Conservation (phyloP, 1,140 invertebrate species). For the Caenorhabditis inopinata region DNA sequence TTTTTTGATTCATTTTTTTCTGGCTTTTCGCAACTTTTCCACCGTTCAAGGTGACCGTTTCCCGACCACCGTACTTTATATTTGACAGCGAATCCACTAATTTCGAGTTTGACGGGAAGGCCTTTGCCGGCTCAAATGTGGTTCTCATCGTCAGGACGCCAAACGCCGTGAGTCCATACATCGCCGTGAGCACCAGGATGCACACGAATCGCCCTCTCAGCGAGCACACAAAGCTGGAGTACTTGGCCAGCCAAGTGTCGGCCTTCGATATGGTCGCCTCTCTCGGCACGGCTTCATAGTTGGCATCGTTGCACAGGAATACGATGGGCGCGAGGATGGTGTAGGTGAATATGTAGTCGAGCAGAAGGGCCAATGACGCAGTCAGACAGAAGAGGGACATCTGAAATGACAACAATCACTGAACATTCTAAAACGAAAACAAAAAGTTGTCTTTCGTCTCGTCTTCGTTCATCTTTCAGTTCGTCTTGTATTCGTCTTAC, state of each 20-base stretch:
- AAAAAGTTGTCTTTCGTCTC: no score
- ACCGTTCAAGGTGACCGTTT: no score
- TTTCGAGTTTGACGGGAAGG: constrained; percentile 63
- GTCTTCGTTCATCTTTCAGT: no score
- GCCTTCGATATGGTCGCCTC: background rate
- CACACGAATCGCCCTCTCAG: constrained; percentile 47
- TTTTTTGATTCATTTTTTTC: background rate
- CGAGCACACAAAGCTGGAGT: constrained; percentile 57
- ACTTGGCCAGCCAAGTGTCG: background rate
- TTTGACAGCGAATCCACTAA: constrained; percentile 54
- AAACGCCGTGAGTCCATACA: constrained; percentile 54
- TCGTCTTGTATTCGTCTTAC: no score
- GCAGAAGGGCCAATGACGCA: constrained; percentile 61
- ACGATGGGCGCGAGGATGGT: constrained; percentile 56
- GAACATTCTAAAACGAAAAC: no score
- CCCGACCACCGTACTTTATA: constrained; percentile 35
- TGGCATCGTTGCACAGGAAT: constrained; percentile 35
- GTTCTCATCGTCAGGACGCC: constrained; percentile 55
- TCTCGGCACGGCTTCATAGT: constrained; percentile 1
- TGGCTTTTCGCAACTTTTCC: no score
- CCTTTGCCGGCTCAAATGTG: constrained; percentile 63
- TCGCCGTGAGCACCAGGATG: constrained; percentile 36
- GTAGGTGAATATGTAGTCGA: constrained; percentile 66
- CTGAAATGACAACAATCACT: no score
- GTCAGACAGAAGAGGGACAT: constrained; percentile 65